phyloP scores from a whole-genome alignment of 2,888 invertebrate species.

The Yponomeuta cagnagella region DNA sequence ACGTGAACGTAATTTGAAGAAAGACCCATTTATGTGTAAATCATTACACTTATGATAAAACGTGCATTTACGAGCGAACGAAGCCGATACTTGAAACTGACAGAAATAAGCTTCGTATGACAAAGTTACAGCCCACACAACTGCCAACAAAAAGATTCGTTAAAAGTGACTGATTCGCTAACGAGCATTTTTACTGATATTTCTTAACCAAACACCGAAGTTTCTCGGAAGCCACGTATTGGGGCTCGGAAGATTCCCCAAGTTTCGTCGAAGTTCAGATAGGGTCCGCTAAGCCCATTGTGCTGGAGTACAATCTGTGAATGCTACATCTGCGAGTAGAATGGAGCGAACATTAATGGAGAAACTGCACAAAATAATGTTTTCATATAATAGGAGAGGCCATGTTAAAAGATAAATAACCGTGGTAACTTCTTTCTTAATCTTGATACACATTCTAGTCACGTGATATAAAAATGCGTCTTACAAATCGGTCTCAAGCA shows the following conservation, averaged over 20 bases:
- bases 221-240: constrained; percentile 50
- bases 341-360: neutral
- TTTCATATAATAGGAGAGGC: too few species aligned
- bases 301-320: constrained; percentile 25
- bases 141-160: constrained; percentile 1
- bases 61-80: neutral
- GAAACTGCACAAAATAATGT: too few species aligned
- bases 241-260: constrained; percentile 51
- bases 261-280: constrained; percentile 58
- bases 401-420: too few species aligned
- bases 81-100: neutral
- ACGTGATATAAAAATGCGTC: too few species aligned
- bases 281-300: constrained; percentile 54
- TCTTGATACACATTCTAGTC: too few species aligned
- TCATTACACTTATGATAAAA: neutral
- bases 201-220: constrained; percentile 28
- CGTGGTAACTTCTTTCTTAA: too few species aligned
- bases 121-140: constrained; percentile 1
- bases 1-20: too few species aligned
- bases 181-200: constrained; percentile 13
- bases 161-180: constrained; percentile 15
- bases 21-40: too few species aligned
- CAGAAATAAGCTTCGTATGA: neutral
- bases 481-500: too few species aligned
- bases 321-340: neutral